Conservation (phyloP, 2,797 vertebrate genomes). For the Acrocephalus scirpaceus region DNA sequence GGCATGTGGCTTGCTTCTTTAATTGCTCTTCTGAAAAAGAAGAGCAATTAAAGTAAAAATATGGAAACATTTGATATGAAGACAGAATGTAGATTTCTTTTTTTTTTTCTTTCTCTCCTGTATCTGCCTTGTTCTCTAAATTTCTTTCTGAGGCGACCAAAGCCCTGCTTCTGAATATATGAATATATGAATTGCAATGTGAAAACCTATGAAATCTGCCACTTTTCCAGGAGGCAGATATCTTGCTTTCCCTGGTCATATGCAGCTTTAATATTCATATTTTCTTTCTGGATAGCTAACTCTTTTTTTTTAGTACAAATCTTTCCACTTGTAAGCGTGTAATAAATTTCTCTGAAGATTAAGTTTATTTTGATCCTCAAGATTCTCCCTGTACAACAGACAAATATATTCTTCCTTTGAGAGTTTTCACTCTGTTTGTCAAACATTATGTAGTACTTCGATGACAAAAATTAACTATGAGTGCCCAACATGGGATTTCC, state of each 20-base stretch:
- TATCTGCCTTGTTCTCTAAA: background rate
- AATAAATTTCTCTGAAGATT: background rate
- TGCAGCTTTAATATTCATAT: background rate
- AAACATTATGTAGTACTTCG: background rate
- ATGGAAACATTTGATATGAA: background rate
- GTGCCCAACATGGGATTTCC: background rate
- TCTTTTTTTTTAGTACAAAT: background rate
- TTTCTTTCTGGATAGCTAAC: background rate
- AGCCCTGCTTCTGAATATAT: background rate
- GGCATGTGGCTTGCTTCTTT: background rate
- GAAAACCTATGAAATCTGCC: background rate
- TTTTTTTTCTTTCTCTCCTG: background rate
- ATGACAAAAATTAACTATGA: background rate
- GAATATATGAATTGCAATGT: background rate
- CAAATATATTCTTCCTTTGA: background rate
- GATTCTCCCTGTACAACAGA: background rate
- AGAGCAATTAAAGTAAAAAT: background rate
- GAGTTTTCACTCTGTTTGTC: background rate
- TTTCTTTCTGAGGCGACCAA: background rate
- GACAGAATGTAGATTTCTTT: background rate
- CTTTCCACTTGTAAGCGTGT: background rate
- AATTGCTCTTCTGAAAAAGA: too few relatives aligned
- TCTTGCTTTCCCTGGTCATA: background rate
- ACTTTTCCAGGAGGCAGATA: background rate
- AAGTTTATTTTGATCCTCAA: background rate